Percentiles rank a stretch among this genome's conserved stretches.
Evolutionary conservation across 2,888 invertebrate genomes (phyloP).

Genomic region (Pollenia amentaria): DNA sequence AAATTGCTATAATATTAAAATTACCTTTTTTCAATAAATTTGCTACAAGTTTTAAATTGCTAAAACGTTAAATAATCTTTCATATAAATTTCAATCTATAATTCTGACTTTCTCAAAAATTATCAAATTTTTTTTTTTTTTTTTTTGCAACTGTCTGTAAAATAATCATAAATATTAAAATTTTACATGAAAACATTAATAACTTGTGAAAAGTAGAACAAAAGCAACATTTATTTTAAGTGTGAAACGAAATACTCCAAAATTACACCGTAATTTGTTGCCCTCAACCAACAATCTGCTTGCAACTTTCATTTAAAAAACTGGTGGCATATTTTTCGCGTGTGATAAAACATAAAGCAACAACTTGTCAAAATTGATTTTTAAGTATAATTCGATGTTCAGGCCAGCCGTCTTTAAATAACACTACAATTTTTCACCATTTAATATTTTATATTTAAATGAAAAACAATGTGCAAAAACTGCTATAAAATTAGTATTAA

Average conservation of each 20-base stretch:
- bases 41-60: not conserved
- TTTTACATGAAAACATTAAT: slow-evolving; percentile 9
- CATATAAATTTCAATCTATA: not conserved
- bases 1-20: too few species aligned
- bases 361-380: slow-evolving; percentile 60
- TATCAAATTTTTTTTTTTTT: not conserved
- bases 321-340: slow-evolving; percentile 14
- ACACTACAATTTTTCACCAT: slow-evolving; percentile 37
- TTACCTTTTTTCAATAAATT: not conserved
- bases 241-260: slow-evolving; percentile 37
- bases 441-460: slow-evolving; percentile 40
- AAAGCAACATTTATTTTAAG: slow-evolving; percentile 61
- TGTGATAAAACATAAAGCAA: slow-evolving; percentile 54
- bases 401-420: slow-evolving; percentile 19
- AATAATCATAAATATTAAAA: slow-evolving; percentile 36
- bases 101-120: slow-evolving; percentile 26
- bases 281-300: slow-evolving; percentile 26
- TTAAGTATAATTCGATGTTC: slow-evolving; percentile 52
- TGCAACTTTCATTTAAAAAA: slow-evolving; percentile 1
- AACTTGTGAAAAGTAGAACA: slow-evolving; percentile 55
- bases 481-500: slow-evolving; percentile 48
- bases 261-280: slow-evolving; percentile 42
- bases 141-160: not conserved
- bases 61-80: not conserved
- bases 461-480: slow-evolving; percentile 34